Conservation (phyloP, 2,888 invertebrate genomes). For the Hypomecis atomaria region DNA sequence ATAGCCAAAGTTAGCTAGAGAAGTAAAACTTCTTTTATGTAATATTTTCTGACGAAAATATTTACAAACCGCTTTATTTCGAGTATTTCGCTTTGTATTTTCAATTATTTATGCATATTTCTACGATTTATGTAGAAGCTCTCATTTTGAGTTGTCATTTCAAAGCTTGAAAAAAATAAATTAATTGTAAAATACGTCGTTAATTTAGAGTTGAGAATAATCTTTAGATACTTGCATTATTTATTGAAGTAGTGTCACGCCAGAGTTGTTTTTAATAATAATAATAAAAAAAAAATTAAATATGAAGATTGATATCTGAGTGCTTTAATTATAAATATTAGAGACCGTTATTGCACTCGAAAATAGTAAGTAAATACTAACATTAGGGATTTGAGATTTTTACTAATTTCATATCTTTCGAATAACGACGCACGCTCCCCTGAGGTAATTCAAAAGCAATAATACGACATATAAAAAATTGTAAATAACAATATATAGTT, state of each 20-base stretch:
- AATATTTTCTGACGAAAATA: conserved; percentile 48
- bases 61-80: conserved; percentile 45
- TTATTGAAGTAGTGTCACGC: conserved; percentile 68
- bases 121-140: conserved; percentile 30
- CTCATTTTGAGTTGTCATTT: conserved; percentile 60
- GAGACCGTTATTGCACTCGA: conserved; percentile 75
- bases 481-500: conserved; percentile 82
- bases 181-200: conserved; percentile 68
- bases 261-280: conserved; percentile 75
- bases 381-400: conserved; percentile 80
- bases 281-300: conserved; percentile 62
- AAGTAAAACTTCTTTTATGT: conserved; percentile 74
- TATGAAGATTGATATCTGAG: conserved; percentile 74
- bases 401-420: conserved; percentile 76
- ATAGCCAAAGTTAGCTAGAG: conserved; percentile 82
- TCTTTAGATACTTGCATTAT: conserved; percentile 76
- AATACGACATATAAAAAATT: conserved; percentile 84
- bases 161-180: conserved; percentile 56
- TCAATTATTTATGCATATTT: conserved; percentile 45
- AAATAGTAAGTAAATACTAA: conserved; percentile 72
- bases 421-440: conserved; percentile 81
- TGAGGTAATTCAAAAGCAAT: conserved; percentile 83
- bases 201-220: conserved; percentile 74
- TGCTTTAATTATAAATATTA: conserved; percentile 79
- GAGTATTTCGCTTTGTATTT: conserved; percentile 46